phyloP scores from a whole-genome alignment of 2,113 vertebrate genomes.

The Electrona antarctica region DNA sequence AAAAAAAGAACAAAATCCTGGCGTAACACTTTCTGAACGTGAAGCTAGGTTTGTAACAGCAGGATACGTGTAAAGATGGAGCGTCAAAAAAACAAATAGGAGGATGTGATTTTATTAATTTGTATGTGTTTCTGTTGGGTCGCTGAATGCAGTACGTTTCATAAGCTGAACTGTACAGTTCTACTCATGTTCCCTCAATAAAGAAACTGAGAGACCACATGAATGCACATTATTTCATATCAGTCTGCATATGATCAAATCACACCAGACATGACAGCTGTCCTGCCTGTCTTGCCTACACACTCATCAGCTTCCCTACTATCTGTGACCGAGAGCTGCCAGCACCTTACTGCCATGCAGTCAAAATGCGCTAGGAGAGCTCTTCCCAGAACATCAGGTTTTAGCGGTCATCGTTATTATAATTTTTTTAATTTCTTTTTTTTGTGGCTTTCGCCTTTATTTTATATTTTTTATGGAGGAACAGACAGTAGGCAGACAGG shows the following conservation, averaged over 20 bases:
- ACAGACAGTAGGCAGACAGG: too few species aligned
- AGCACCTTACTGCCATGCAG: too few species aligned
- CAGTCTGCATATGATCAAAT: neutral
- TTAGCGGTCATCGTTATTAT: too few species aligned
- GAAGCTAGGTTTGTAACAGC: slow-evolving; percentile 47
- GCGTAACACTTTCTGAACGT: slow-evolving; percentile 58
- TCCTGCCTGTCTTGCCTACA: neutral
- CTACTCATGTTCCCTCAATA: slow-evolving; percentile 57
- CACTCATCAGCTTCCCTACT: neutral
- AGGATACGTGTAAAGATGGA: slow-evolving; percentile 42
- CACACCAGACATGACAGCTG: too few species aligned
- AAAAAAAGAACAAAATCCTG: slow-evolving; percentile 48
- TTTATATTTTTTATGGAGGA: too few species aligned
- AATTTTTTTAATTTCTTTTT: too few species aligned
- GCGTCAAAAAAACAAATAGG: slow-evolving; percentile 41
- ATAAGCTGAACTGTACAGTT: slow-evolving; percentile 19
- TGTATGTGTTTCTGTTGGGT: slow-evolving; percentile 38
- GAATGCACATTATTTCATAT: neutral
- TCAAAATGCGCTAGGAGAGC: too few species aligned
- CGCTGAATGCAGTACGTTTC: slow-evolving; percentile 40
- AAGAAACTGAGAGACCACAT: slow-evolving; percentile 33
- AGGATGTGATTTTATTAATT: slow-evolving; percentile 37
- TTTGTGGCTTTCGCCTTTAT: too few species aligned
- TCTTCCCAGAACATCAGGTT: too few species aligned
- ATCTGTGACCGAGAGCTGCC: too few species aligned